Percentiles rank a stretch among this genome's conserved stretches.
phyloP scores from a whole-genome alignment of 2,113 vertebrate species.

The Pygathrix nemaeus region DNA sequence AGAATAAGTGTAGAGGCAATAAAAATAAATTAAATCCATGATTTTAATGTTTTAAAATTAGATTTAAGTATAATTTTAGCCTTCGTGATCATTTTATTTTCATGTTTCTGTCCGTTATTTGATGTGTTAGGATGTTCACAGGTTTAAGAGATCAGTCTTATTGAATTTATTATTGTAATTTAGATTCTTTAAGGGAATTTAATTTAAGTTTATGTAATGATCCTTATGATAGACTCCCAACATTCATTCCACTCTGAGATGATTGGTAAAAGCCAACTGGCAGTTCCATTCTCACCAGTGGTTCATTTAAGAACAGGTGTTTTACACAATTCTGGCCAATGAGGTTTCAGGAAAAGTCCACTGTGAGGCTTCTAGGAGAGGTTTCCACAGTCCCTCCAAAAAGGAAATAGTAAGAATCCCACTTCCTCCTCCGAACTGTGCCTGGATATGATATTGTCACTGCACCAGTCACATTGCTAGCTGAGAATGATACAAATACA shows the following conservation, averaged over 20 bases:
- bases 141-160: not conserved
- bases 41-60: not conserved
- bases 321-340: not conserved
- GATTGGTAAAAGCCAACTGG: not conserved
- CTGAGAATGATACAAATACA: not conserved
- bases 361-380: not conserved
- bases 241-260: not conserved
- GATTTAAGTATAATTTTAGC: not conserved
- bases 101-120: not conserved
- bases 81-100: not conserved
- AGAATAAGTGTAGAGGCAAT: not conserved
- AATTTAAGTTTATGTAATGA: not conserved
- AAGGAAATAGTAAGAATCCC: not conserved
- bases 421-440: not conserved
- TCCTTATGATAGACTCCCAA: not conserved
- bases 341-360: not conserved
- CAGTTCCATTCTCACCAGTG: not conserved
- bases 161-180: not conserved
- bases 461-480: not conserved
- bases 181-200: not conserved
- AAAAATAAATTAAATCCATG: not conserved
- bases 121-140: not conserved
- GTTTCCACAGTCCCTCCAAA: not conserved
- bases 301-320: not conserved
- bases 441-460: not conserved